Conservation (phyloP, 2,113 vertebrate genomes). For the Calonectris borealis region DNA sequence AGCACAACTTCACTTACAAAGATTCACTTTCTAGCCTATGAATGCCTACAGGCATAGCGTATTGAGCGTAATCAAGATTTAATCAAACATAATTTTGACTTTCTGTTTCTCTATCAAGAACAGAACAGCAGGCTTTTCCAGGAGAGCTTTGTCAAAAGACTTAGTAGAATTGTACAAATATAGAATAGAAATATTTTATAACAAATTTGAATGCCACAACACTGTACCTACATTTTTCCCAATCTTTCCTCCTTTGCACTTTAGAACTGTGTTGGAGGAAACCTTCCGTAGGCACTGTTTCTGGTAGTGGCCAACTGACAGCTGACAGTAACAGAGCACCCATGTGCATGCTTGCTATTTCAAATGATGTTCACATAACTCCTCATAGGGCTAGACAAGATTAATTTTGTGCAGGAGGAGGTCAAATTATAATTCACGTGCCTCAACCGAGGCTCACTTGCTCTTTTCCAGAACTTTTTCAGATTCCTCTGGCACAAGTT, state of each 20-base stretch:
- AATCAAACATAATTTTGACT: background rate
- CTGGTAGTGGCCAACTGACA: background rate
- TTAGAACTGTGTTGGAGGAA: background rate
- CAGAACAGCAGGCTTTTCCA: background rate
- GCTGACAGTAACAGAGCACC: background rate
- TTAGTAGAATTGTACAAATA: background rate
- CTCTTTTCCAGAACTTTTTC: background rate
- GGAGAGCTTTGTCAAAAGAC: background rate
- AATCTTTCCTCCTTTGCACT: accelerated
- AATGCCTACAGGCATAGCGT: background rate
- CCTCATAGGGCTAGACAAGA: background rate
- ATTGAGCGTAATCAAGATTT: background rate
- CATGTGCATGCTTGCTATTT: background rate
- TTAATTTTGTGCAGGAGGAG: background rate
- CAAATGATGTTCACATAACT: background rate
- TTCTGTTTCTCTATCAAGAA: background rate
- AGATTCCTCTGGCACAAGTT: background rate
- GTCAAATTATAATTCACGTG: background rate
- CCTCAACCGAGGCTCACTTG: background rate
- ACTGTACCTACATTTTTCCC: background rate
- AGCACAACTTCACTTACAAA: background rate
- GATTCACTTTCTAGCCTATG: background rate
- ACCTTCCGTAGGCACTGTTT: background rate
- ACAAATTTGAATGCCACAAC: background rate
- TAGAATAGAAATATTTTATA: background rate